A percentile compares a stretch with the other conserved stretches of the same genome.
Conservation (phyloP, 2,797 vertebrate species). For the Pelochelys cantorii region DNA sequence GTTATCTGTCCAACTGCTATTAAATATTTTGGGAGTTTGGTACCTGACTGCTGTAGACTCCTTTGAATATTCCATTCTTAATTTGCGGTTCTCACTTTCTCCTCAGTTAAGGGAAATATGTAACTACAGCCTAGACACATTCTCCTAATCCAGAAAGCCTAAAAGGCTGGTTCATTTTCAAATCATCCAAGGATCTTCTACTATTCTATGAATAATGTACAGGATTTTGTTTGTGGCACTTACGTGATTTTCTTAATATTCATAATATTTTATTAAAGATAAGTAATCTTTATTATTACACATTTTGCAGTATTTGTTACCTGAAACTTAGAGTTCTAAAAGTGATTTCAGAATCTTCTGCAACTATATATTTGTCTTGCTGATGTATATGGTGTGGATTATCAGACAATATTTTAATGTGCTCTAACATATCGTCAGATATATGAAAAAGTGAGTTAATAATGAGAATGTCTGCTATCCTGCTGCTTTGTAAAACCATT, state of each 20-base stretch:
- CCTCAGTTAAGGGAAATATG: not conserved
- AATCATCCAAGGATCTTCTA: not conserved
- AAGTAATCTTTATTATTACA: not conserved
- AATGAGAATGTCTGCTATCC: conserved; percentile 73
- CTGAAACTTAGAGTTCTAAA: not conserved
- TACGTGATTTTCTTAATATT: conserved; percentile 52
- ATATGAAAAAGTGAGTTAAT: conserved; percentile 70
- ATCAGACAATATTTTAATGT: conserved; percentile 54
- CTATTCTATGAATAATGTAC: not conserved
- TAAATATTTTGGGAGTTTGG: not conserved
- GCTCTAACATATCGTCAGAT: conserved; percentile 63
- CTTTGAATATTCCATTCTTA: not conserved
- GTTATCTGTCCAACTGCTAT: fast-evolving
- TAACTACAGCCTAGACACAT: fast-evolving
- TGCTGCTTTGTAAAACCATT: conserved; percentile 78
- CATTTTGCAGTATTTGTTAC: not conserved
- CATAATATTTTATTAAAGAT: not conserved
- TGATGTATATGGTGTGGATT: conserved; percentile 52
- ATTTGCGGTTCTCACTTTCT: fast-evolving
- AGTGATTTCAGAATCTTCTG: conserved; percentile 23
- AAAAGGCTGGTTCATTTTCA: not conserved
- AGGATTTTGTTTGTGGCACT: not conserved
- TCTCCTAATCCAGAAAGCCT: not conserved
- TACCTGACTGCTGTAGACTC: fast-evolving
- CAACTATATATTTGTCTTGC: conserved; percentile 6